These are phyloP conservation scores for Platycheirus albimanus DNA, from an alignment of 2,888 invertebrate genomes.

Conservation along the genomic window DNA sequence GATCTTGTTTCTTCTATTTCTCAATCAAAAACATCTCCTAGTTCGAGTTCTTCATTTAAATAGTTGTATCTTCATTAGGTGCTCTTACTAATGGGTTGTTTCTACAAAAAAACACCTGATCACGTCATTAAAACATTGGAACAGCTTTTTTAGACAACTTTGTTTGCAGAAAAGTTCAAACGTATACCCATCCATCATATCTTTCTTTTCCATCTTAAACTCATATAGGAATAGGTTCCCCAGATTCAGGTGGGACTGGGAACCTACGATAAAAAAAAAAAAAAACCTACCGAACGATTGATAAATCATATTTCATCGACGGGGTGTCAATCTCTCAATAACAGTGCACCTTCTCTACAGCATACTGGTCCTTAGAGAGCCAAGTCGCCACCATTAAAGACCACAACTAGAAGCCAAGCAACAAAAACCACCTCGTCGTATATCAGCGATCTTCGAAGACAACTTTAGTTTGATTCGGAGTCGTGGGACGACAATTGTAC, in stretches of 20 bases:
- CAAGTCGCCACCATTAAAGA: conserved; percentile 19
- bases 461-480: conserved; percentile 19
- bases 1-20: no score
- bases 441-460: conserved; percentile 23
- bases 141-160: conserved; percentile 6
- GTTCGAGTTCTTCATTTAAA: conserved; percentile 3
- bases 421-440: conserved; percentile 19
- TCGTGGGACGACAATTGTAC: conserved; percentile 58
- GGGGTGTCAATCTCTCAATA: conserved; percentile 69
- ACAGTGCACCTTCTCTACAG: conserved; percentile 40
- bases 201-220: conserved; percentile 8
- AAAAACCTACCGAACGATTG: conserved; percentile 43
- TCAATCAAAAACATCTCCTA: no score
- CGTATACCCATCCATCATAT: not conserved
- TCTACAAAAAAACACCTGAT: conserved; percentile 3
- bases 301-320: conserved; percentile 69
- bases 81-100: conserved; percentile 25
- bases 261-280: conserved; percentile 23
- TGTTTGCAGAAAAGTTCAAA: not conserved
- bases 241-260: conserved; percentile 24
- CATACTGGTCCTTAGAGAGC: conserved; percentile 56
- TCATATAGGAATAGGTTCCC: not conserved
- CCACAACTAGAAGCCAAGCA: not conserved
- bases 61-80: conserved; percentile 38
- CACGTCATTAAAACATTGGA: conserved; percentile 25